Conservation (phyloP, 2,888 invertebrate species). For the Morpho deidamia region DNA sequence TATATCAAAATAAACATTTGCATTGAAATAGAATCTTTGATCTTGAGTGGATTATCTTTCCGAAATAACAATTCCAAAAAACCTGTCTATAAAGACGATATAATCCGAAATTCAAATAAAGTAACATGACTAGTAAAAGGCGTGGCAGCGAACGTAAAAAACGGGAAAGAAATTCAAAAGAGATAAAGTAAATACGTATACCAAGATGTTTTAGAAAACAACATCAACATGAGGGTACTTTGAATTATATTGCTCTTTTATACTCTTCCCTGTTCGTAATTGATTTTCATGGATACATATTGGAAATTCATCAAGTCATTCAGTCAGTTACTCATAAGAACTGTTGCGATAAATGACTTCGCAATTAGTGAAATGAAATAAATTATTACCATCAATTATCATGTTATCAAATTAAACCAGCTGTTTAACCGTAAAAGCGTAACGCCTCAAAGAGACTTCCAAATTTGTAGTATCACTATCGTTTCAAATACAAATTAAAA, state of each 20-base stretch:
- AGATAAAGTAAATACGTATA: conserved; percentile 35
- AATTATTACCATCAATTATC: too few species aligned
- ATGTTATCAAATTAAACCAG: too few species aligned
- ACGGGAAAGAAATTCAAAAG: conserved; percentile 38
- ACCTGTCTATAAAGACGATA: conserved; percentile 27
- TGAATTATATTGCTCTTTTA: conserved; percentile 1
- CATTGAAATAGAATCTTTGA: conserved; percentile 14
- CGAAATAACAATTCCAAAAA: conserved; percentile 20
- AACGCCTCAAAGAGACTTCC: too few species aligned
- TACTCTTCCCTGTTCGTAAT: not conserved
- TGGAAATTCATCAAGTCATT: too few species aligned
- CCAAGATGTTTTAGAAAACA: conserved; percentile 21
- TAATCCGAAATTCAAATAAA: conserved; percentile 46
- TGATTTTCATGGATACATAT: not conserved
- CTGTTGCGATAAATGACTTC: too few species aligned
- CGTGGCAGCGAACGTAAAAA: conserved; percentile 34
- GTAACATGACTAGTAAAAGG: conserved; percentile 49
- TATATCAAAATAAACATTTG: conserved; percentile 6
- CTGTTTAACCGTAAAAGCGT: too few species aligned
- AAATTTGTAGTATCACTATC: too few species aligned
- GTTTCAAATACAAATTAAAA: too few species aligned
- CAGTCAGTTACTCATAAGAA: too few species aligned
- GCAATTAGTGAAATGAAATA: too few species aligned
- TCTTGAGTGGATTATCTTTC: conserved; percentile 15
- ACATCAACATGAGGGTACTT: conserved; percentile 11